Evolutionary conservation across 2,888 invertebrate genomes (phyloP).

Genomic region (Aricia artaxerxes): DNA sequence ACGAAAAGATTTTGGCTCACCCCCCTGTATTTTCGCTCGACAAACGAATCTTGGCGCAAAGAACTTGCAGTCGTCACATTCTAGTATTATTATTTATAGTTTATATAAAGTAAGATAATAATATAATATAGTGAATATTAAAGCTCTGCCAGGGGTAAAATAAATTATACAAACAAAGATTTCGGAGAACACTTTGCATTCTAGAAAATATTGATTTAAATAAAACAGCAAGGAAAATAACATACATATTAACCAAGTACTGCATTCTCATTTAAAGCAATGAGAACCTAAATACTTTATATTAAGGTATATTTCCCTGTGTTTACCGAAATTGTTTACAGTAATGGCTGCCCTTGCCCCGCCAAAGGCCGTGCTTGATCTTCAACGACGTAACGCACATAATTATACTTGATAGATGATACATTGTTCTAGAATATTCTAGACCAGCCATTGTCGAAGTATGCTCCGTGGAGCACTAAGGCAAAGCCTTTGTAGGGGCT

Average conservation of each 20-base stretch:
- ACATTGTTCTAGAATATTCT: no score
- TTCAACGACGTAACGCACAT: background rate
- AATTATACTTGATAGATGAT: no score
- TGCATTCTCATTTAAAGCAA: background rate
- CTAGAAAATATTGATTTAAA: background rate
- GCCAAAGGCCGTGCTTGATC: background rate
- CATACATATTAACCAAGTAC: background rate
- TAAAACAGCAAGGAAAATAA: background rate
- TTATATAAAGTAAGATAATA: no score
- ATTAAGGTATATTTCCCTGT: background rate
- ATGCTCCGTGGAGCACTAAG: no score
- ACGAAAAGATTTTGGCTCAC: no score
- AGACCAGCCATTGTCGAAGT: no score
- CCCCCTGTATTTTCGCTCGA: no score
- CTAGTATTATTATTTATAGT: no score
- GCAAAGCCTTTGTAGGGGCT: no score
- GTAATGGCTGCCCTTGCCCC: background rate
- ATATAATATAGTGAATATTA: background rate
- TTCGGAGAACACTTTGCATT: conserved; percentile 8
- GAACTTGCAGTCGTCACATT: no score
- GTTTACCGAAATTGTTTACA: background rate
- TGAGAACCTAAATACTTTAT: background rate
- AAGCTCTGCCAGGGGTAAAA: background rate
- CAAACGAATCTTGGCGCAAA: no score
- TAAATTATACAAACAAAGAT: background rate